These are phyloP conservation scores for Adelphocoris suturalis DNA, from an alignment of 2,888 invertebrate species.

Conservation along the genomic window DNA sequence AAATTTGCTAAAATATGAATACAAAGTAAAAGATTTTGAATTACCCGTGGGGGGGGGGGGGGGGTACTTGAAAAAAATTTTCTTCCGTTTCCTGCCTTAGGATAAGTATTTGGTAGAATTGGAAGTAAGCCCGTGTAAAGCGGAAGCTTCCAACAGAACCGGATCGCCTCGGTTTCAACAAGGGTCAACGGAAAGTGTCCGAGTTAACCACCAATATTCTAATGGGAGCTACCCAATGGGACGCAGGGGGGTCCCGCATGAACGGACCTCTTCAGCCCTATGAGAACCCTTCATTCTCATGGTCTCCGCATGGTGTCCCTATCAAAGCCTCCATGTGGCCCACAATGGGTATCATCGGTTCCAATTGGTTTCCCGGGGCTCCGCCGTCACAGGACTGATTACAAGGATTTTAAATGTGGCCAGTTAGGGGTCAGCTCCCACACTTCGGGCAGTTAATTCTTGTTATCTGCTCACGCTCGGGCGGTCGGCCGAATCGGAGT, in stretches of 20 bases:
- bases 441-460: conserved; percentile 37
- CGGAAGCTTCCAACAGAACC: not conserved
- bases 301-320: not conserved
- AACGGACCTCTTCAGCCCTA: not conserved
- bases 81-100: no score
- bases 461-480: conserved; percentile 44
- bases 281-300: not conserved
- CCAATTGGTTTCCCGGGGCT: conserved; percentile 6
- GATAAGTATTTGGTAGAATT: no score
- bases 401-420: conserved; percentile 2
- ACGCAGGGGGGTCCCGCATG: not conserved
- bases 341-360: conserved; percentile 2
- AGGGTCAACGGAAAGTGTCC: conserved; percentile 22
- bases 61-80: no score
- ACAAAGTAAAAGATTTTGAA: no score
- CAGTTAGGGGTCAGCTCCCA: not conserved
- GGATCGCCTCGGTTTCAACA: not conserved
- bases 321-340: conserved; percentile 1
- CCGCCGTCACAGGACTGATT: not conserved
- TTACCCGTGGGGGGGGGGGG: no score
- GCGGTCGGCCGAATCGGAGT: conserved; percentile 7
- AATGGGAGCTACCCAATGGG: conserved; percentile 4
- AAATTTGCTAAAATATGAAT: no score
- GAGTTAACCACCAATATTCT: conserved; percentile 35
- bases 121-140: no score